Base-by-base conservation (phyloP, 2,888 invertebrate species). In the Erebia epiphron region DNA sequence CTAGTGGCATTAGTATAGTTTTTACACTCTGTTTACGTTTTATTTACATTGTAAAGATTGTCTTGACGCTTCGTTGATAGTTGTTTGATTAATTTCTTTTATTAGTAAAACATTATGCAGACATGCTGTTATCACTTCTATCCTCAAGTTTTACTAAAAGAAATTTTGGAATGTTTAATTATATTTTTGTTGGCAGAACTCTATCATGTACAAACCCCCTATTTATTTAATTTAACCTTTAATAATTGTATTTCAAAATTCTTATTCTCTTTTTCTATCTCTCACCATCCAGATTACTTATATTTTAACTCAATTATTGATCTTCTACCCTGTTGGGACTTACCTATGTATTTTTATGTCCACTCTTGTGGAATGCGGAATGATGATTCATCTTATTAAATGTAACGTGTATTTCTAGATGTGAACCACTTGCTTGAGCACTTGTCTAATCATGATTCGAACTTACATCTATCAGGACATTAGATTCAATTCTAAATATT, bases 1-100 rank as follows among this genome's bases (percentile, higher is more conserved):
- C 81, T 54, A 11, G 77, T 74, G 78, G 82, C 81, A 80, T 83
- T 83, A 80, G 80, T 77, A 65, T 73, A 64, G 41, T 67, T 69
- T 64, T 69, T 56, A 58, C 46, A 41, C 11, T n/a, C 11, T 65
- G 67, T 67, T 67, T 60, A 60, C 46, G 54, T 68, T 68, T 68
- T 65, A 54, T 54, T 52, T 21, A 63, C 62, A 49, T 63, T 49
- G 49, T 26, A 57, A 13, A 26, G 26, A 13, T 54, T 43, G 18
- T 63, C 49, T 21, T 46, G 49, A 50, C 46, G 41, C 18, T 41
- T 8, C 49, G 49, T 14, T 21, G 46, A 62, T 62, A 14, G 8
- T 14, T 58, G 2, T 26, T 35, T n/a, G 54, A 54, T 58, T 58
- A 5, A 56, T 56, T 56, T 14, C 11, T 57, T 7, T 58, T 21